Base-by-base conservation (phyloP, 2,888 invertebrate species). In the Nesidiocoris tenuis region DNA sequence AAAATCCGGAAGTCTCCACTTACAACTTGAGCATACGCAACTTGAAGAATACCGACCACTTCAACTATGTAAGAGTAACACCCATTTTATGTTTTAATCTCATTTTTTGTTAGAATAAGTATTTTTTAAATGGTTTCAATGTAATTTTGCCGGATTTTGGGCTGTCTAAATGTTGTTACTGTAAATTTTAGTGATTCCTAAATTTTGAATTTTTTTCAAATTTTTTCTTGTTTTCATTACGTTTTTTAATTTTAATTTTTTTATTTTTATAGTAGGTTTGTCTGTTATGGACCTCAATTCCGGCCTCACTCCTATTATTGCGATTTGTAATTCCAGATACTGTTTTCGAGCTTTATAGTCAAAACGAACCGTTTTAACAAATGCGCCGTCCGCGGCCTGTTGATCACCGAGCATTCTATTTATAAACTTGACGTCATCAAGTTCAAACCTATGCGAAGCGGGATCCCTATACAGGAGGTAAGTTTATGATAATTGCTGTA, bases 361-460 rank as follows among this genome's bases (percentile, higher is more conserved):
- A 92, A 91, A 84, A 90, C 91, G 81, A 90, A 90, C 82, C 87
- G 87, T 79, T 87, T 87, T 85, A 91, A 91, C 85, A 93, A 93
- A 84, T 88, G 90, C 82, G 92, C 95, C 0, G 95, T 95, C 83
- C 88, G 98, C 75, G 94, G 93, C n/a, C 85, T 98, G 79, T 87
- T 96, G 25, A 86, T 98, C 78, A 96, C 96, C 0, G 95, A 96
- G 80, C 87, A 88, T 21, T 89, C 88, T 39, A 88, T 98, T 80
- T 96, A 91, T 85, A 97, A 97, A 83, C 85, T 98, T 80, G 96
- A 97, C 81, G 88, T 90, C 1, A 85, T 89, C 80, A 95, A 92
- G 82, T 97, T 95, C 84, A 94, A 93, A 82, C 90, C 91, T 63
- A 89, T 97, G 88, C 93, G 91, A 83, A 91, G 92, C 80, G 92